Evolutionary conservation across 2,888 invertebrate species (phyloP).

Genomic region (Pachliopta kotzebuea): DNA sequence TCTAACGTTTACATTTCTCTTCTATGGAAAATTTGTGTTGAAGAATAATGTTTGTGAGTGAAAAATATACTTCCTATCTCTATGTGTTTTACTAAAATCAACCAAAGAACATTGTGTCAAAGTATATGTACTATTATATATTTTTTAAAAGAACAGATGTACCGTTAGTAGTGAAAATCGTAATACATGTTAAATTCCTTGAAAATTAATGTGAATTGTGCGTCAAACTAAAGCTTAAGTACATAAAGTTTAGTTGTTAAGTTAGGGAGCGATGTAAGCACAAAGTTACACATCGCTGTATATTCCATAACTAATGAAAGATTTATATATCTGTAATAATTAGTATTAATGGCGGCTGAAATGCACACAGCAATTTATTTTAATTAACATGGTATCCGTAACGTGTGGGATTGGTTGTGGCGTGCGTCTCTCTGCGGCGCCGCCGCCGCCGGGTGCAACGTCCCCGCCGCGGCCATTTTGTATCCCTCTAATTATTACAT

Average conservation of each 20-base stretch:
- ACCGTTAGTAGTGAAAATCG: neutral
- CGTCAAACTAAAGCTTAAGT: slow-evolving; percentile 4
- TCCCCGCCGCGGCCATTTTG: slow-evolving; percentile 59
- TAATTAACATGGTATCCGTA: slow-evolving; percentile 17
- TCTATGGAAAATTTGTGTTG: too few relatives aligned
- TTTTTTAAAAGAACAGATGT: neutral
- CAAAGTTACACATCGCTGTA: slow-evolving; percentile 7
- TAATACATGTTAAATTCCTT: neutral
- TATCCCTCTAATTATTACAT: slow-evolving; percentile 58
- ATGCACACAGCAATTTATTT: slow-evolving; percentile 6
- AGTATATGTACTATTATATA: too few relatives aligned
- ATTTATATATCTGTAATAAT: slow-evolving; percentile 6
- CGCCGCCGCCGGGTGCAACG: slow-evolving; percentile 35
- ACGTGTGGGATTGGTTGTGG: slow-evolving; percentile 19
- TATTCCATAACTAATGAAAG: slow-evolving; percentile 4
- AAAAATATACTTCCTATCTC: too few relatives aligned
- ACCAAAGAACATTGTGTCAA: too few relatives aligned
- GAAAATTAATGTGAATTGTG: slow-evolving; percentile 1
- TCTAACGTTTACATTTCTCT: too few relatives aligned
- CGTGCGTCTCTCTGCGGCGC: slow-evolving; percentile 32
- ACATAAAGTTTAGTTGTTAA: slow-evolving; percentile 14
- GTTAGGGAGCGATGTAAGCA: slow-evolving; percentile 13
- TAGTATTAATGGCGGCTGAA: slow-evolving; percentile 4
- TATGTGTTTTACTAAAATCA: too few relatives aligned
- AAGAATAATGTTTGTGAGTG: too few relatives aligned